A percentile compares a stretch with the other conserved stretches of the same genome.
These are phyloP conservation scores for Papilio elwesi DNA, from an alignment of 2,888 invertebrate genomes.

Conservation along the genomic window DNA sequence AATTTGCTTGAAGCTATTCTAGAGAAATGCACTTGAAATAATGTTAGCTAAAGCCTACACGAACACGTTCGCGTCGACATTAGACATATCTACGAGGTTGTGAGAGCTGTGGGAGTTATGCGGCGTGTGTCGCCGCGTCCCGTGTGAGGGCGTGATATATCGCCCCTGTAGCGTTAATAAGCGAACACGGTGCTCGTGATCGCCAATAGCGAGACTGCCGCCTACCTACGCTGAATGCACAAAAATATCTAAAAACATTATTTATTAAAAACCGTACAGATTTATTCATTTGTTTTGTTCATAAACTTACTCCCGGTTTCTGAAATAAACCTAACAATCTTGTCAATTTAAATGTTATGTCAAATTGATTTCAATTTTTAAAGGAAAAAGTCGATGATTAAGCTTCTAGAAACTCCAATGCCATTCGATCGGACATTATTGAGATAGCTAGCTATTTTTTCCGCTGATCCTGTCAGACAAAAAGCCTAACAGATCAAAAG, in stretches of 20 bases:
- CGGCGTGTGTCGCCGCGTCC: constrained; percentile 54
- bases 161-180: constrained; percentile 82
- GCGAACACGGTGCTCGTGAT: constrained; percentile 80
- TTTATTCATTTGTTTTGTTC: not conserved
- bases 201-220: constrained; percentile 70
- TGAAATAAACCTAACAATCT: no score
- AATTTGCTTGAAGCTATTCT: not conserved
- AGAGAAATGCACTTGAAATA: not conserved
- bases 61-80: constrained; percentile 14
- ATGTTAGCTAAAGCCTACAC: constrained; percentile 36
- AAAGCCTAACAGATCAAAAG: no score
- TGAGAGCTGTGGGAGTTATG: constrained; percentile 48
- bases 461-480: no score
- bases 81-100: constrained; percentile 38
- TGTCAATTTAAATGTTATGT: no score
- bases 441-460: no score
- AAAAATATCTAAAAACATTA: constrained; percentile 2
- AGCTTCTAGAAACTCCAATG: no score
- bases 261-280: not conserved
- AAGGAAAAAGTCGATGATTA: no score
- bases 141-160: constrained; percentile 81
- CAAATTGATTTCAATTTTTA: no score
- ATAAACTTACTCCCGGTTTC: not conserved
- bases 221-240: constrained; percentile 52
- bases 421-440: no score